A percentile compares a stretch with the other conserved stretches of the same genome.
Evolutionary conservation across 2,888 invertebrate species (phyloP).

Genomic region (Zootermopsis nevadensis): DNA sequence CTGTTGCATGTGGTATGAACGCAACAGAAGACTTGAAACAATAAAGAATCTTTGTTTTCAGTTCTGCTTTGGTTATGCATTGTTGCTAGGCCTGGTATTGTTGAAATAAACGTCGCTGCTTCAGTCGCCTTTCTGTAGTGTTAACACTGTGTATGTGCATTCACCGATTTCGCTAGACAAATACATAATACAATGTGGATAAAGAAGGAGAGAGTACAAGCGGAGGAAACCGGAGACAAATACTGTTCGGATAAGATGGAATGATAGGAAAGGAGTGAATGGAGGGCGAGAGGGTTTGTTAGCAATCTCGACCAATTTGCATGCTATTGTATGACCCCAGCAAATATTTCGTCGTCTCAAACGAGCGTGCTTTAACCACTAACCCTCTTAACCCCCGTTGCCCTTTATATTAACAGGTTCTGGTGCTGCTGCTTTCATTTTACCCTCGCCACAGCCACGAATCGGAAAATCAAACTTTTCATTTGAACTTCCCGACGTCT

Average conservation of each 20-base stretch:
- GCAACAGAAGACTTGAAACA: no score
- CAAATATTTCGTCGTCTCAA: neutral
- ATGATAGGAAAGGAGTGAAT: neutral
- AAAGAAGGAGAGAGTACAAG: neutral
- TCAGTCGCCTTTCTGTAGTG: neutral
- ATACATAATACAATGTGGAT: neutral
- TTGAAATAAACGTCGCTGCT: neutral
- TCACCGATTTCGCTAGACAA: neutral
- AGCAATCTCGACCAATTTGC: slow-evolving; percentile 23
- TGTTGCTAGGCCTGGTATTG: neutral
- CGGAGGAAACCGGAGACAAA: neutral
- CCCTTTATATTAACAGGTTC: slow-evolving; percentile 14
- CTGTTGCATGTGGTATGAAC: no score
- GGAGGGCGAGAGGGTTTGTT: neutral
- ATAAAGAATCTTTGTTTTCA: no score
- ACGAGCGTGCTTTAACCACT: neutral
- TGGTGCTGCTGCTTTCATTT: slow-evolving; percentile 1
- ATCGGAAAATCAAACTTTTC: neutral
- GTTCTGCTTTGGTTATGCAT: no score
- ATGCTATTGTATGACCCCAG: slow-evolving; percentile 20
- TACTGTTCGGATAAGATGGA: neutral
- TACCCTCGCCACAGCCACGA: neutral
- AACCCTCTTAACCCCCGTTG: neutral
- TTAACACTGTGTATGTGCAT: neutral
- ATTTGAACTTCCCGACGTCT: slow-evolving; percentile 10